phyloP scores from a whole-genome alignment of 2,888 invertebrate species.

The Chrysina gloriosa region DNA sequence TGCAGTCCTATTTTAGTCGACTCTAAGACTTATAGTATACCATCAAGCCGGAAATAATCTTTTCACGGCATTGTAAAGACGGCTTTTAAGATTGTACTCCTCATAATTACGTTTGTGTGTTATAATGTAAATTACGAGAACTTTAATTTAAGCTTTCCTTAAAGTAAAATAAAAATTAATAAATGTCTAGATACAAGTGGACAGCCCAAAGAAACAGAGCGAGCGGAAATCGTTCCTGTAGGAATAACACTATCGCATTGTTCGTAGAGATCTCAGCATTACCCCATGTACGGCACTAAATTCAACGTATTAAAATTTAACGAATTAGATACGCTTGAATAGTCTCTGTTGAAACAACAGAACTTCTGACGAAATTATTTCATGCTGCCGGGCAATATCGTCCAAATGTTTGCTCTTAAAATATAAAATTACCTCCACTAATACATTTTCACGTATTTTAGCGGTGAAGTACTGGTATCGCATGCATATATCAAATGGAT shows the following conservation, averaged over 20 bases:
- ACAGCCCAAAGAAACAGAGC: not conserved
- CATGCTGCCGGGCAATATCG: not conserved
- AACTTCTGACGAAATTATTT: conserved; percentile 29
- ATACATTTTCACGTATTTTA: conserved; percentile 28
- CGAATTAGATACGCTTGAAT: conserved; percentile 36
- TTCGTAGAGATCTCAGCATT: conserved; percentile 2
- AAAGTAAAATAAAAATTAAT: not conserved
- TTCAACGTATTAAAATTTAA: conserved; percentile 35
- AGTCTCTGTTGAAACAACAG: conserved; percentile 24
- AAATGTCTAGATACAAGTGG: not conserved
- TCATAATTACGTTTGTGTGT: no score
- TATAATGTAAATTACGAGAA: not conserved
- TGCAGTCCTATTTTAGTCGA: no score
- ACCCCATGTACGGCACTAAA: conserved; percentile 8
- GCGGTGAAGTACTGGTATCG: conserved; percentile 15
- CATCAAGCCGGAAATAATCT: no score
- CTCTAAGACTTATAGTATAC: no score
- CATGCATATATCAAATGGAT: conserved; percentile 14
- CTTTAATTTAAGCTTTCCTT: not conserved
- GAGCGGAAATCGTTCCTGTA: not conserved
- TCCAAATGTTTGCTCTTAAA: conserved; percentile 35
- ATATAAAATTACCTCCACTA: conserved; percentile 37
- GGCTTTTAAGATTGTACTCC: no score
- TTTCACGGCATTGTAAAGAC: not conserved
- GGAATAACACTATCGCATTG: not conserved